Conservation (phyloP, 1,140 invertebrate genomes). For the Cydia strobilella region DNA sequence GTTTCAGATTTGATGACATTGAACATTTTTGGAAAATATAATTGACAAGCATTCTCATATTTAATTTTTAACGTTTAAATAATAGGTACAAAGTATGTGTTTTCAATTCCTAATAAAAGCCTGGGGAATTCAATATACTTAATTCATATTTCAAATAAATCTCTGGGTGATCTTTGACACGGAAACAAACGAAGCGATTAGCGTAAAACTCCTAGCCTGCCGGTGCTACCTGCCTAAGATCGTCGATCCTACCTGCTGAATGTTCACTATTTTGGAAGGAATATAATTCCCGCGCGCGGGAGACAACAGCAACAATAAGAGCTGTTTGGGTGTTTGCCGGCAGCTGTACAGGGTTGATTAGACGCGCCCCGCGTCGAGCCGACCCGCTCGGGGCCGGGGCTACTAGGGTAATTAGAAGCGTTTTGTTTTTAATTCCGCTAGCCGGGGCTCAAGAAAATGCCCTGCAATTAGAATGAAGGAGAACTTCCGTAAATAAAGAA, state of each 20-base stretch:
- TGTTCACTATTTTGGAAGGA: neutral
- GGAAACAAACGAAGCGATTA: no score
- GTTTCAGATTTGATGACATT: neutral
- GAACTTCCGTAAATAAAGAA: slow-evolving; percentile 32
- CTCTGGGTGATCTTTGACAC: no score
- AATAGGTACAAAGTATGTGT: no score
- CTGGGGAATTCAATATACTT: no score
- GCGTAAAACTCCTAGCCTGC: no score
- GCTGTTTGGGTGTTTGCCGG: slow-evolving; percentile 7
- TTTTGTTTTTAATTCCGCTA: slow-evolving; percentile 25
- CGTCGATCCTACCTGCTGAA: neutral
- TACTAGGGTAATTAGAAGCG: slow-evolving; percentile 22
- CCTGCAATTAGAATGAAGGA: slow-evolving; percentile 31
- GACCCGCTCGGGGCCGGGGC: neutral
- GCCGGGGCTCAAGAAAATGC: slow-evolving; percentile 14
- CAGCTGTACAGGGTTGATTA: slow-evolving; percentile 18
- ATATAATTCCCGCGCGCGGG: neutral
- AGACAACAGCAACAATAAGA: slow-evolving; percentile 1
- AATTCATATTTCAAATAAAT: no score
- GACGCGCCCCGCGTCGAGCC: slow-evolving; percentile 13
- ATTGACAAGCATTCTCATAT: neutral
- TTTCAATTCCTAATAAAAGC: no score
- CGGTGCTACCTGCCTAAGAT: no score
- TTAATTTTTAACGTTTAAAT: no score
- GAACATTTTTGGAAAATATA: neutral